These are phyloP conservation scores for Corythornis cristatus DNA, from an alignment of 2,113 vertebrate species.

Conservation along the genomic window DNA sequence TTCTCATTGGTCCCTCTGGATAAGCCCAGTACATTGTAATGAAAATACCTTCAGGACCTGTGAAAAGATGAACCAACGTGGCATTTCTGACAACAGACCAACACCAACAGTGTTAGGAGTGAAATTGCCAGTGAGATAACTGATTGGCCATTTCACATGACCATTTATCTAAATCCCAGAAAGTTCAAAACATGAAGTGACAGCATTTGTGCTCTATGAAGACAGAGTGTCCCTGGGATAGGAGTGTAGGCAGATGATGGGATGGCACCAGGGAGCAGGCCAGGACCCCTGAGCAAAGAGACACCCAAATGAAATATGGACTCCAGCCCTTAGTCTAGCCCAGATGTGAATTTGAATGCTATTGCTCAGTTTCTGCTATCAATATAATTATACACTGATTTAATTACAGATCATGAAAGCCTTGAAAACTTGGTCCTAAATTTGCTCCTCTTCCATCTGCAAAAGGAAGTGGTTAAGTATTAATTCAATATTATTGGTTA, in stretches of 20 bases:
- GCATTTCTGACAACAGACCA: neutral
- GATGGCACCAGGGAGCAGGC: neutral
- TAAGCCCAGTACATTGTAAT: neutral
- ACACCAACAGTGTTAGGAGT: neutral
- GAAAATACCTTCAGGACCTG: neutral
- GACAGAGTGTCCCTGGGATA: neutral
- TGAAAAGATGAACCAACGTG: neutral
- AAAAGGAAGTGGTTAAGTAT: neutral
- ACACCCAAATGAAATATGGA: neutral
- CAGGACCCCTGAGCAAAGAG: neutral
- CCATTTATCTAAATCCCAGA: neutral
- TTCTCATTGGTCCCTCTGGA: neutral
- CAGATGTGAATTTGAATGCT: neutral
- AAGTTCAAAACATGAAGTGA: neutral
- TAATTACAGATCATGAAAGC: neutral
- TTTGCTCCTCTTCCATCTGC: neutral
- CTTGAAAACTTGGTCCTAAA: neutral
- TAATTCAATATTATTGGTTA: neutral
- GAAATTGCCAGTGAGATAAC: neutral
- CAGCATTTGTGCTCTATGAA: neutral
- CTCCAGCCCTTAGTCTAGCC: neutral
- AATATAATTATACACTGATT: neutral
- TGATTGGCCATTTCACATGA: neutral
- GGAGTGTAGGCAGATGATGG: too few species aligned
- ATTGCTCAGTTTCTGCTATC: neutral